phyloP scores from a whole-genome alignment of 2,113 vertebrate species.

The Agapornis roseicollis region DNA sequence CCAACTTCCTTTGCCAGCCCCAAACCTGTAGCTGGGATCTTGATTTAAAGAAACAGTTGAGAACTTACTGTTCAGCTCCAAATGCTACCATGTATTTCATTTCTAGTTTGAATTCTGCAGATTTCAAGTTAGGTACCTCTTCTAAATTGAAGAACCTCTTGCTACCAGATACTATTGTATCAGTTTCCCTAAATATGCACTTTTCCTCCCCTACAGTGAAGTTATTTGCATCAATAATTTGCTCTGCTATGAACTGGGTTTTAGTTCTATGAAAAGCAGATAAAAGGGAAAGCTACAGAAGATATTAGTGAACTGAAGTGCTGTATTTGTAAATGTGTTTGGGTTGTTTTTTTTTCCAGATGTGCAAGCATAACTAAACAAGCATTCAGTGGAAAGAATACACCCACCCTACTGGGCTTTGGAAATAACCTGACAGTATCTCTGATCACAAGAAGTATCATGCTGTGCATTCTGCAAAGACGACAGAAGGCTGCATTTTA shows the following conservation, averaged over 20 bases:
- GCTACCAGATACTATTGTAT: neutral
- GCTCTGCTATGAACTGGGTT: neutral
- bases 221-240: neutral
- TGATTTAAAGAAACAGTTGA: neutral
- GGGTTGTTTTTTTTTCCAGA: neutral
- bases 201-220: neutral
- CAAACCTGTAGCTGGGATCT: neutral
- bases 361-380: conserved; percentile 23
- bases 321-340: neutral
- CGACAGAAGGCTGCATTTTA: conserved; percentile 8
- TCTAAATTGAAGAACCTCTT: neutral
- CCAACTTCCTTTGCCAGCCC: neutral
- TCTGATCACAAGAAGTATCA: neutral
- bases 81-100: neutral
- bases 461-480: neutral
- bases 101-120: neutral
- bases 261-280: neutral
- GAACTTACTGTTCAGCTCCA: neutral
- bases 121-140: neutral
- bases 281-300: neutral
- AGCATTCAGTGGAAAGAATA: conserved; percentile 30
- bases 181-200: neutral
- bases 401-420: neutral
- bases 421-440: conserved; percentile 16
- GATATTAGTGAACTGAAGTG: neutral